Evolutionary conservation across 2,888 invertebrate genomes (phyloP).

Genomic region (Cepaea hortensis): DNA sequence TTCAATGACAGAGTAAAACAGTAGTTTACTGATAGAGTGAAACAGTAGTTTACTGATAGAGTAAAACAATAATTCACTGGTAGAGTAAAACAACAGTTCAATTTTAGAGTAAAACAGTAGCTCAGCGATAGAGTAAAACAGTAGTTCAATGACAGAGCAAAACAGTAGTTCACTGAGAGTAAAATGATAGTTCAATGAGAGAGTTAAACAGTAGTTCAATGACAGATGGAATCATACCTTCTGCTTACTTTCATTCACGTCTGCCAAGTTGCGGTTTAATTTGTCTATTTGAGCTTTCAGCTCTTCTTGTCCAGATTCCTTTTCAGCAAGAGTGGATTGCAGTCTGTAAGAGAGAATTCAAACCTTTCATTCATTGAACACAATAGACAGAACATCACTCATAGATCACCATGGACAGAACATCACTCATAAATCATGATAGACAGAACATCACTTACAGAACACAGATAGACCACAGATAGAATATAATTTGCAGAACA

Average conservation of each 20-base stretch:
- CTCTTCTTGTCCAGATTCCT: conserved; percentile 43
- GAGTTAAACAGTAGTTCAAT: neutral
- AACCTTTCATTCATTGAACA: neutral
- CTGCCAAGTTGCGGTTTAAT: conserved; percentile 59
- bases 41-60: too few relatives aligned
- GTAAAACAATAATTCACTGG: too few relatives aligned
- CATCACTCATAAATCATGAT: neutral
- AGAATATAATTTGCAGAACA: too few relatives aligned
- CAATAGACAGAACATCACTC: neutral
- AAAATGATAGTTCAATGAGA: neutral
- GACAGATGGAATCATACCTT: conserved; percentile 47
- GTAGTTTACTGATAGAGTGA: too few relatives aligned
- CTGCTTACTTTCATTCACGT: conserved; percentile 55
- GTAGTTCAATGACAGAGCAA: too few relatives aligned
- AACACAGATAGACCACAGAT: too few relatives aligned
- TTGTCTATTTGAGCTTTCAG: conserved; percentile 51
- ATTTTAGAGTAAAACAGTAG: too few relatives aligned
- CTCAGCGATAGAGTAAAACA: too few relatives aligned
- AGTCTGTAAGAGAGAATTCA: conserved; percentile 51
- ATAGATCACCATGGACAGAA: neutral
- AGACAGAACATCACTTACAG: neutral
- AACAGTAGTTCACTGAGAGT: too few relatives aligned
- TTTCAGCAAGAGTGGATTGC: conserved; percentile 51
- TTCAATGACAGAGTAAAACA: too few relatives aligned
- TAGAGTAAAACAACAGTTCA: too few relatives aligned